Conservation (phyloP, 2,113 vertebrate genomes). For the Pseudorhombus dupliciocellatus region DNA sequence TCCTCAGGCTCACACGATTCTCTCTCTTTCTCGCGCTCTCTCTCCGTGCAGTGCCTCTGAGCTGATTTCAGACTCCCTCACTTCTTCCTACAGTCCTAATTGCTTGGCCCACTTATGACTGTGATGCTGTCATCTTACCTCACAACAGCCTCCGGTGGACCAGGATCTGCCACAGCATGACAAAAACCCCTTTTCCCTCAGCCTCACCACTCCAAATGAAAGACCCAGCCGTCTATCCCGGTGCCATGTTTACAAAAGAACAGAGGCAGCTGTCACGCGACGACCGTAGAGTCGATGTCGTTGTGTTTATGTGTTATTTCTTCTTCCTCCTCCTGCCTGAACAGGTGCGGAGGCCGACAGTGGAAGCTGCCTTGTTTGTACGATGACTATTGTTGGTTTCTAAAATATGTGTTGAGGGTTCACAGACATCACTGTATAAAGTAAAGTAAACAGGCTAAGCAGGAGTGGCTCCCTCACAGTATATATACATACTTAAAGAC, state of each 20-base stretch:
- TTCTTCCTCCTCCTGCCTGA: constrained; percentile 16
- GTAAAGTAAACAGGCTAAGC: not conserved
- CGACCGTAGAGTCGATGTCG: constrained; percentile 40
- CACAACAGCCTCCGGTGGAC: constrained; percentile 33
- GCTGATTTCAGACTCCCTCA: constrained; percentile 51
- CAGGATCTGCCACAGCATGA: constrained; percentile 41
- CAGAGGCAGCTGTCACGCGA: constrained; percentile 29
- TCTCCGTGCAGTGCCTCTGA: constrained; percentile 27
- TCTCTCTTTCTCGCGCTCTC: constrained; percentile 35
- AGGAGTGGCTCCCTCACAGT: not conserved
- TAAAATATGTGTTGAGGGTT: constrained; percentile 10
- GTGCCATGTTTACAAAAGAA: constrained; percentile 31
- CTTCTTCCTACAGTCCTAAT: constrained; percentile 54
- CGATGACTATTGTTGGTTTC: constrained; percentile 5
- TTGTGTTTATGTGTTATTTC: constrained; percentile 22
- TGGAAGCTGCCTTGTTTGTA: constrained; percentile 32
- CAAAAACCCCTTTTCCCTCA: constrained; percentile 16
- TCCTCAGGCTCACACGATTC: constrained; percentile 39
- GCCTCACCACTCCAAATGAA: constrained; percentile 31
- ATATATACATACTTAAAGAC: not conserved
- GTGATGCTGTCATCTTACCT: constrained; percentile 52
- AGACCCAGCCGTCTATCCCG: not conserved
- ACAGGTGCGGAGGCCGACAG: constrained; percentile 9
- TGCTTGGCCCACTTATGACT: constrained; percentile 61
- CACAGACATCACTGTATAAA: not conserved